Evolutionary conservation across 2,888 invertebrate genomes (phyloP), one percentile per base, ranked within the genome.

Genomic region (Apantesis nais): DNA sequence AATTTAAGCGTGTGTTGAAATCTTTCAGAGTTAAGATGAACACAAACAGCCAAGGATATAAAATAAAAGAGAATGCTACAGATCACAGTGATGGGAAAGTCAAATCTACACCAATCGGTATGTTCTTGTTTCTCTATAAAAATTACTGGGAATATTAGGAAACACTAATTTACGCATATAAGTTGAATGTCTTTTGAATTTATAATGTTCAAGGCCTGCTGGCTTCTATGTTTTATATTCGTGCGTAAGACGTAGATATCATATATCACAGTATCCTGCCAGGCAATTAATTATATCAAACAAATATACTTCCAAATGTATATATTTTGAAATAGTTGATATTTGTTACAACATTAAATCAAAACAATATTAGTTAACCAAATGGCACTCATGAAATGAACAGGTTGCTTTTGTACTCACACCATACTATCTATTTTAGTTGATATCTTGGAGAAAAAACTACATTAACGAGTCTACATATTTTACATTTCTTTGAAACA

Each of bases 71-170:
- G 70, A 88, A 85, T 84, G 86, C 71, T 22, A 79, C 83, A 70
- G 91, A 92, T 39, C 80, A 83, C 73, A 80, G 83, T 77, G 94
- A 94, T 76, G 89, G 78, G 78, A 93, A 93, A 86, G 75, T 88
- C 31, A 94, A 91, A 85, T 84, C 91, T 61, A 94, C 94, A 41
- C 94, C 94, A 60, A 88, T 94, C 74, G 94, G 94, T 94, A 86
- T 68, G 89, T 86, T 63, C 16, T 63, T 41, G 8, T 37, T 55
- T 29, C 29, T 7, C 25, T 12, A 1, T 3, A 37, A 37, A 7
- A 22, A 61, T 19, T 22, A 34, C 3, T 11, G 11, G 1, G 31
- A 0, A 34, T 34, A 19, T 58, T 2, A 31, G 34, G 19, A 48
- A 22, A 48, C 19, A 48, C 9, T 61, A 8, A 31, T 60, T 60